Evolutionary conservation across 2,113 vertebrate genomes (phyloP).

Genomic region (Blennius ocellaris): DNA sequence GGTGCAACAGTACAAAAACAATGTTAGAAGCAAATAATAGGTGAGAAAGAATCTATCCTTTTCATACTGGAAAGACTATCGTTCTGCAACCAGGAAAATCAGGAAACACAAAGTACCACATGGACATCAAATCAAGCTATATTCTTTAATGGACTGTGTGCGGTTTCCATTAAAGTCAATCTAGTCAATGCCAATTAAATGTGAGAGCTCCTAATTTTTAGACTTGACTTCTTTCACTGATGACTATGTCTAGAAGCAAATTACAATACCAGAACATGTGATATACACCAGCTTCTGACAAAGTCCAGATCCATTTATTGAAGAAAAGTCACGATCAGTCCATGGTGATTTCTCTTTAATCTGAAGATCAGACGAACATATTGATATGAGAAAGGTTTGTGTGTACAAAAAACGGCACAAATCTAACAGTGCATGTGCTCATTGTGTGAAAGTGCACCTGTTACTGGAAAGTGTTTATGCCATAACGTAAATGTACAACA

Average conservation of each 20-base stretch:
- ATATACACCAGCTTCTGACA: constrained; percentile 3
- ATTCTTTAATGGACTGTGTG: neutral
- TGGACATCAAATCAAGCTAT: constrained; percentile 21
- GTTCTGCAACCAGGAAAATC: constrained; percentile 9
- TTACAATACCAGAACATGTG: constrained; percentile 2
- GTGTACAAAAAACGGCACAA: too few species aligned
- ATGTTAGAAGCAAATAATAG: too few species aligned
- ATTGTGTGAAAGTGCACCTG: too few species aligned
- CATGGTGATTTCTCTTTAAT: neutral
- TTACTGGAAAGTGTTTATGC: too few species aligned
- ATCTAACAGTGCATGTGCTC: too few species aligned
- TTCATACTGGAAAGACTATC: neutral
- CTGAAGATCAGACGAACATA: too few species aligned
- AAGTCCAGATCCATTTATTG: constrained; percentile 7
- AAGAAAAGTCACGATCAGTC: neutral
- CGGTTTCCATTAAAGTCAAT: constrained; percentile 20
- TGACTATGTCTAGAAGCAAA: constrained; percentile 19
- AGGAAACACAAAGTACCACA: neutral
- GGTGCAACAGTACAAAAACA: too few species aligned
- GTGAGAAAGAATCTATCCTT: too few species aligned
- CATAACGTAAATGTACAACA: too few species aligned
- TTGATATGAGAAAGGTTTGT: too few species aligned
- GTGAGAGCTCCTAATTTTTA: constrained; percentile 6
- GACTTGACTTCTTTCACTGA: neutral
- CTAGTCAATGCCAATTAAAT: constrained; percentile 22